Conservation (phyloP, 2,113 vertebrate genomes). For the Cnemophilus loriae region DNA sequence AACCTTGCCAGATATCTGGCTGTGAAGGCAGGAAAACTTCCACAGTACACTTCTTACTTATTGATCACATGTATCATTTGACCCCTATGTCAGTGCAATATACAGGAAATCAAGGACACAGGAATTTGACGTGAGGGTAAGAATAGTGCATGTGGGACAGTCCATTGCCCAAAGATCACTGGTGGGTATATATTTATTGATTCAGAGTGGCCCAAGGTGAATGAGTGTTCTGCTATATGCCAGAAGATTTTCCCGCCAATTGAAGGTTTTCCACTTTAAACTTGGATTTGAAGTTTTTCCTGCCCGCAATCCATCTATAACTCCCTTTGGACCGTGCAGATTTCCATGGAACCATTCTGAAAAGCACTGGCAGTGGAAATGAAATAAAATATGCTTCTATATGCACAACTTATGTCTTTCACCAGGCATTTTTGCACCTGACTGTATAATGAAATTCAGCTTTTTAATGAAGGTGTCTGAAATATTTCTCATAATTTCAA, state of each 20-base stretch:
- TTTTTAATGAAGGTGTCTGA: not conserved
- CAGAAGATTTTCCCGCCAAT: not conserved
- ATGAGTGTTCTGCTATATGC: not conserved
- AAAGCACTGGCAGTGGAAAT: not conserved
- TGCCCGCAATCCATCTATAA: accelerated
- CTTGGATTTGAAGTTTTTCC: not conserved
- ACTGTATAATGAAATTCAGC: not conserved
- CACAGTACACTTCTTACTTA: not conserved
- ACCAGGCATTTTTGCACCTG: not conserved
- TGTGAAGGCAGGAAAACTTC: not conserved
- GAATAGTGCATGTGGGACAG: not conserved
- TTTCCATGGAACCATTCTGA: not conserved
- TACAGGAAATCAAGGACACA: not conserved
- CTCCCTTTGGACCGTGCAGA: not conserved
- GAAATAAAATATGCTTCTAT: not conserved
- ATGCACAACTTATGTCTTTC: not conserved
- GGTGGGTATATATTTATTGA: not conserved
- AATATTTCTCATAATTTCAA: not conserved
- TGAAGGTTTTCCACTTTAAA: not conserved
- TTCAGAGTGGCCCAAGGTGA: not conserved
- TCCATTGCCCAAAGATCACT: not conserved
- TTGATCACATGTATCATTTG: not conserved
- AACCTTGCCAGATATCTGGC: not conserved
- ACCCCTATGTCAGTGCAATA: not conserved
- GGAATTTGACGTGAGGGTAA: not conserved